Evolutionary conservation across 2,888 invertebrate species (phyloP).

Genomic region (Timandra comae): DNA sequence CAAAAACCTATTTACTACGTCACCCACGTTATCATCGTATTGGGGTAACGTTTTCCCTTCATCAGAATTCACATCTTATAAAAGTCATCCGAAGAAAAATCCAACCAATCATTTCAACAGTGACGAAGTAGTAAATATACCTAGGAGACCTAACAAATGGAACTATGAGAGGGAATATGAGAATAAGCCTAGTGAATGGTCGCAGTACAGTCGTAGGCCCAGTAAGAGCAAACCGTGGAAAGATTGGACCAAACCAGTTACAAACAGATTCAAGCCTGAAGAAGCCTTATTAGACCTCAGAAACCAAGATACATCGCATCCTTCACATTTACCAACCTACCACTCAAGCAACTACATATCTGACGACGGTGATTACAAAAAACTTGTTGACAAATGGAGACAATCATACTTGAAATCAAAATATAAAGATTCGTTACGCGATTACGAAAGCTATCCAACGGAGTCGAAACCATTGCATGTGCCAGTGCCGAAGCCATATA

Average conservation of each 20-base stretch:
- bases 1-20: conserved; percentile 42
- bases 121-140: conserved; percentile 57
- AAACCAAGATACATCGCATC: conserved; percentile 59
- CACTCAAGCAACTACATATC: conserved; percentile 37
- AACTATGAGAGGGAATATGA: conserved; percentile 38
- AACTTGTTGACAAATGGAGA: conserved; percentile 60
- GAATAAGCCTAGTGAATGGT: conserved; percentile 41
- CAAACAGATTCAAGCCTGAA: conserved; percentile 58
- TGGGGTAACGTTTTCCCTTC: conserved; percentile 57
- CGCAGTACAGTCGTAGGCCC: conserved; percentile 36
- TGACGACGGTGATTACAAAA: conserved; percentile 56
- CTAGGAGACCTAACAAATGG: conserved; percentile 46
- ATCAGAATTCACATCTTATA: conserved; percentile 41
- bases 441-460: conserved; percentile 56
- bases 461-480: conserved; percentile 55
- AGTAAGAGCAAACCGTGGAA: conserved; percentile 39
- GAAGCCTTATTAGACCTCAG: conserved; percentile 64
- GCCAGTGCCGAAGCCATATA: conserved; percentile 60
- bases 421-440: conserved; percentile 49
- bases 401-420: conserved; percentile 62
- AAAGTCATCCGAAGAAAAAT: conserved; percentile 27
- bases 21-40: conserved; percentile 42
- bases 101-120: conserved; percentile 37
- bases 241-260: conserved; percentile 51
- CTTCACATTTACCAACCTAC: conserved; percentile 50